Conservation (phyloP, 2,113 vertebrate species). For the Struthidea cinerea region DNA sequence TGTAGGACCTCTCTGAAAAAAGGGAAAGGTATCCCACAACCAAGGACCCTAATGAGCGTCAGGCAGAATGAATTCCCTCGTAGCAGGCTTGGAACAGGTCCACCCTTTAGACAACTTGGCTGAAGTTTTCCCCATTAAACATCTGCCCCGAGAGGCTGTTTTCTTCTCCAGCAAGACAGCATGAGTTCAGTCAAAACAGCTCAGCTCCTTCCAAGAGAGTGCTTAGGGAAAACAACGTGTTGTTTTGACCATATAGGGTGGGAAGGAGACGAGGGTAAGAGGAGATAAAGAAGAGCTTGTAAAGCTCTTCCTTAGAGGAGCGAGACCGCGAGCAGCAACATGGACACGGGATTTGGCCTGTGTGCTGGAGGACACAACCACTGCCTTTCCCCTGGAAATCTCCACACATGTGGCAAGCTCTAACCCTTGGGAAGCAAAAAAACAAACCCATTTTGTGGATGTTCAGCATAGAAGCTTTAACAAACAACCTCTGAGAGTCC, state of each 20-base stretch:
- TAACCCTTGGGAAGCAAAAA: background rate
- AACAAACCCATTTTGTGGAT: background rate
- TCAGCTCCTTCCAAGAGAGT: background rate
- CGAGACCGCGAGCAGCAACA: background rate
- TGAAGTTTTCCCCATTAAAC: background rate
- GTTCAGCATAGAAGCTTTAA: background rate
- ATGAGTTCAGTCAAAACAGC: background rate
- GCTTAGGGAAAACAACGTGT: background rate
- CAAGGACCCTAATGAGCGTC: background rate
- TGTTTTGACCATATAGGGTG: background rate
- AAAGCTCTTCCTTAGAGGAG: background rate
- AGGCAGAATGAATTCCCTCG: background rate
- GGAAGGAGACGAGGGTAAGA: background rate
- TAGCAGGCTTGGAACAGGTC: background rate
- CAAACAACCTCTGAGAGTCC: background rate
- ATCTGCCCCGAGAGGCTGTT: background rate
- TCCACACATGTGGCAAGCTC: background rate
- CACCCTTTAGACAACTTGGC: background rate
- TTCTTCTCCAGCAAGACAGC: background rate
- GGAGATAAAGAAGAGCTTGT: background rate
- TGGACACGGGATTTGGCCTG: accelerated
- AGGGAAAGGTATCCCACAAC: background rate
- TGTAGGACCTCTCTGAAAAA: background rate
- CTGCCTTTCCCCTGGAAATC: background rate
- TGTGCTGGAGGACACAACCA: background rate